Evolutionary conservation across 2,797 vertebrate species (phyloP), one percentile per base, ranked within the genome.

Genomic region (Menidia menidia): DNA sequence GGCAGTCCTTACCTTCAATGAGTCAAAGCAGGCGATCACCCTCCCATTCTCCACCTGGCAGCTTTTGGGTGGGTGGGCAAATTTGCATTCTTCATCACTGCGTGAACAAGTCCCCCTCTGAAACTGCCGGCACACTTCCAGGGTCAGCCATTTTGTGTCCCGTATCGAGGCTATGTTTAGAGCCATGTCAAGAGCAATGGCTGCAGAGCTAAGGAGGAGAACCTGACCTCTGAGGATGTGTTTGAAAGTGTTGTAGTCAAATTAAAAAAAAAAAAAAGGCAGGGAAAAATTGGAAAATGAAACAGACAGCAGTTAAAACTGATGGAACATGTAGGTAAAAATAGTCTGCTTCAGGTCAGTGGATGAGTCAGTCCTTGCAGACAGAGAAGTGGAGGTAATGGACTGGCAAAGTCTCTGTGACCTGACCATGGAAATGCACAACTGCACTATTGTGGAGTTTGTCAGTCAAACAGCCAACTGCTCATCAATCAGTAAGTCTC

Each of bases 11-110:
- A 98, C 97, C 97, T 98, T 98, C 80, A 98, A 92, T 31, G 97
- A 98, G 93, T 98, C 97, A 80, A 98, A 98, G 86, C 97, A 98
- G 92, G 97, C 97, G 60, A 98, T 98, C 73, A 98, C 97, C 90
- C 97, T 94, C 84, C 97, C 97, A 41, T 97, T 98, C 90, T 98
- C 97, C 87, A 98, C 97, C 94, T 97, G 96, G 94, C 97, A 98
- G 87, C 97, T 98, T 94, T 98, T 98, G 33, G 97, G 96, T 64
- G 97, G 97, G 83, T 98, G 97, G 90, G 97, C 97, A 86, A 98
- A 98, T 93, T 98, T 98, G 95, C 97, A 98, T 92, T 98, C 97
- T 92, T 98, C 97, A 50, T 98, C 97, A 2, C 96, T 96, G 85
- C 97, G 96, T 0, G 97, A 98, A 92, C 97, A 98, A 6, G 97